Evolutionary conservation across 2,888 invertebrate genomes (phyloP), one percentile per base, ranked within the genome.

Genomic region (Phyllotreta cruciferae): DNA sequence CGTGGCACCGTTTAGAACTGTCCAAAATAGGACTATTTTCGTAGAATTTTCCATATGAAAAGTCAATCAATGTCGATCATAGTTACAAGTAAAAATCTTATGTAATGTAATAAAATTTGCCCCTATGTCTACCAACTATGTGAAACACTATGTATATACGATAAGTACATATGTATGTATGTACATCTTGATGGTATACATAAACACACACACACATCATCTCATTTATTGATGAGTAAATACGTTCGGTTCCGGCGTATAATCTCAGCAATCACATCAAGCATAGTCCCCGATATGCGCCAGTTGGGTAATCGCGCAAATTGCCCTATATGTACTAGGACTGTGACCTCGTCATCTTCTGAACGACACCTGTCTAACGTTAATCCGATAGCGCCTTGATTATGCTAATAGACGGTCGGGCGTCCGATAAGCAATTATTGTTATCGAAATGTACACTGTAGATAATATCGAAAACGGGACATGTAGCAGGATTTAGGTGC

Each of bases 371-470:
- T 54, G 10, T 42, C 6, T 41, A 13, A n/a, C 37, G 58, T 42
- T 60, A 60, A 60, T 52, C 50, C 52, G 58, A 60, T 47, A 38
- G 11, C 56, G 14, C 49, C 47, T 49, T 56, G 56, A 62, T 62
- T 62, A 62, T 56, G 56, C 54, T 62, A 47, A 62, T 56, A 47
- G 56, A 62, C 56, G 50, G n/a, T n/a, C 42, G 11, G 35, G 14
- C 62, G 42, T 24, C 58, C 41, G 62, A 62, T 62, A 62, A 62
- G 56, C 62, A 55, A 50, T 56, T 50, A 62, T 50, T 62, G 53
- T 14, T 62, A 45, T 54, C 34, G 24, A 47, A 62, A 53, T 54
- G 41, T 10, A 41, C n/a, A 14, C 24, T 9, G 37, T 45, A 24
- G n/a, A 45, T 13, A 45, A 4, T 45, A 45, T 45, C 10, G n/a